Evolutionary conservation across 2,797 vertebrate genomes (phyloP).

Genomic region (Syngnathus rostellatus): DNA sequence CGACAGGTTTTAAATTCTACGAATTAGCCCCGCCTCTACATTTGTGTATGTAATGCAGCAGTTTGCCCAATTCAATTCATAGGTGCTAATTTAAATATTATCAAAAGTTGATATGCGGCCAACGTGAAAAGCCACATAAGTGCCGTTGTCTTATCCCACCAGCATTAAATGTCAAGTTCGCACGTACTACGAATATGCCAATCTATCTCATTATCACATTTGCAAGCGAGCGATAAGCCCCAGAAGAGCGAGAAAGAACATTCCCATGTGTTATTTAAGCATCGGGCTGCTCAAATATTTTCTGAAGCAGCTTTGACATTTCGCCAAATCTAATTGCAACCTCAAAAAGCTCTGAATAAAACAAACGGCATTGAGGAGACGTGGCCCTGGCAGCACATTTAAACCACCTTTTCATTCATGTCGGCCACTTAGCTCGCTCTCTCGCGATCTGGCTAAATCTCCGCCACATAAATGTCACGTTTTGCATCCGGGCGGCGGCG

Average conservation of each 20-base stretch:
- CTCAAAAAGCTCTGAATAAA: background rate
- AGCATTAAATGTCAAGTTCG: background rate
- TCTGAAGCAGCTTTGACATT: background rate
- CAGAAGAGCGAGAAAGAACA: background rate
- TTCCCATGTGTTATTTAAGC: background rate
- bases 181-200: background rate
- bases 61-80: background rate
- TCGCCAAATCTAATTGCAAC: slow-evolving; percentile 1
- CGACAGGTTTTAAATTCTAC: background rate
- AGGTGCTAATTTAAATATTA: background rate
- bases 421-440: background rate
- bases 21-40: background rate
- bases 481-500: background rate
- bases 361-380: background rate
- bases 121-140: background rate
- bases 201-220: slow-evolving; percentile 2
- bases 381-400: background rate
- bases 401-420: slow-evolving; percentile 1
- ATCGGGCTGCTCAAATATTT: background rate
- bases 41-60: background rate
- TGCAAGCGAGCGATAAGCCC: background rate
- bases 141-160: background rate
- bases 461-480: slow-evolving; percentile 2
- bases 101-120: background rate
- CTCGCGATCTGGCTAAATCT: background rate